phyloP scores from a whole-genome alignment of 2,113 vertebrate species.

The Promerops cafer region DNA sequence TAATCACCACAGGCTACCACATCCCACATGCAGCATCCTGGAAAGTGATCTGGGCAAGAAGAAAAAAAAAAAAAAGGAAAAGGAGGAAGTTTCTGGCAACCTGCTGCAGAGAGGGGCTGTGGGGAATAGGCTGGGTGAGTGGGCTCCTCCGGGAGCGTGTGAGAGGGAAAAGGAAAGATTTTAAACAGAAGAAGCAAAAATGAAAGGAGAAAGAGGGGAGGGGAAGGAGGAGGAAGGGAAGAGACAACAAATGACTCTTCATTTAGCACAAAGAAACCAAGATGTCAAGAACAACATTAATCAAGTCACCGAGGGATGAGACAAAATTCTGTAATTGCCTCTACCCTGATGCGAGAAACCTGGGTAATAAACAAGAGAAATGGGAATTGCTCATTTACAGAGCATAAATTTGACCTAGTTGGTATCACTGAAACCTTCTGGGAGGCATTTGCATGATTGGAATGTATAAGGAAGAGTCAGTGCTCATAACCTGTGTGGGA shows the following conservation, averaged over 20 bases:
- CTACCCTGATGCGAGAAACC: not conserved
- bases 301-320: not conserved
- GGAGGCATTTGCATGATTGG: not conserved
- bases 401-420: constrained; percentile 1
- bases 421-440: not conserved
- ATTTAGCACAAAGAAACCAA: not conserved
- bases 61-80: not conserved
- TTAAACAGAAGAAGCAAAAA: not conserved
- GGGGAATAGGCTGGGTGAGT: not conserved
- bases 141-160: not conserved
- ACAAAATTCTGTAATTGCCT: constrained; percentile 22
- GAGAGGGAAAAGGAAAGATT: not conserved
- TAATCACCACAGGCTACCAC: no score
- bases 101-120: not conserved
- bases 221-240: not conserved
- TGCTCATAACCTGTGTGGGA: not conserved
- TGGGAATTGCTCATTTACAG: constrained; percentile 5
- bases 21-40: rapidly evolving
- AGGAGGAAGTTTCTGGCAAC: not conserved
- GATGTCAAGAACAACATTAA: not conserved
- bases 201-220: not conserved
- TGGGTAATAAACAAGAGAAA: constrained; percentile 28
- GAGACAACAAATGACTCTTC: not conserved
- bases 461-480: not conserved
- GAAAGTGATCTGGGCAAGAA: not conserved